Percentiles rank a stretch among this genome's conserved stretches.
These are phyloP conservation scores for Cephus sareptanus DNA, from an alignment of 2,888 invertebrate species.

Conservation along the genomic window DNA sequence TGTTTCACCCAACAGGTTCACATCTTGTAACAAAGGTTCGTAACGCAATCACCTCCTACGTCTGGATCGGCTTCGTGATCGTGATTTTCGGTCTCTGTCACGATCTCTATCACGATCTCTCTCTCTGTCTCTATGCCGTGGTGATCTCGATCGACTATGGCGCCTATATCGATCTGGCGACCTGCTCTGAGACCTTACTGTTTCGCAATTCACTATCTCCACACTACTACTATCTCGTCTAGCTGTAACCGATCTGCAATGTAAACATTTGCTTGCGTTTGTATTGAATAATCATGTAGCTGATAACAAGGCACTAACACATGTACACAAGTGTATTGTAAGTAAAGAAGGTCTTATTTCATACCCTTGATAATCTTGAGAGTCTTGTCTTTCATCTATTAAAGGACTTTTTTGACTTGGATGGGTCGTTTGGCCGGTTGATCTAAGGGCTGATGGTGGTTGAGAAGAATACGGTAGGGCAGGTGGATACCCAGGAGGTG, in stretches of 20 bases:
- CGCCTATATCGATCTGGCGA: slow-evolving; percentile 62
- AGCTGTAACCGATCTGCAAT: slow-evolving; percentile 30
- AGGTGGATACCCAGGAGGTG: slow-evolving; percentile 70
- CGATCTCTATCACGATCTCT: slow-evolving; percentile 54
- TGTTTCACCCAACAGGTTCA: neutral
- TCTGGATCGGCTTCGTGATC: slow-evolving; percentile 63
- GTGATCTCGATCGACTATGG: slow-evolving; percentile 62
- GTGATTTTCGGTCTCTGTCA: slow-evolving; percentile 63
- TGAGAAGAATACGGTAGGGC: slow-evolving; percentile 58
- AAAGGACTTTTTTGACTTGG: slow-evolving; percentile 58
- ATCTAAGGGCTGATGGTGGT: slow-evolving; percentile 52
- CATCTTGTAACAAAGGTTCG: slow-evolving; percentile 8
- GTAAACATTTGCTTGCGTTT: neutral
- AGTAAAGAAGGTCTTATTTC: neutral
- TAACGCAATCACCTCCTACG: slow-evolving; percentile 61
- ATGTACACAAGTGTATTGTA: neutral
- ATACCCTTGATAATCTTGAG: slow-evolving; percentile 50
- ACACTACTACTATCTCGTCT: slow-evolving; percentile 62
- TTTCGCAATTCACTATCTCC: slow-evolving; percentile 62
- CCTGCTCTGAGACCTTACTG: slow-evolving; percentile 59
- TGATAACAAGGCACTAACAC: neutral
- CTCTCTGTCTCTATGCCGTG: slow-evolving; percentile 55
- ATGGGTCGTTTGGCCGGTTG: slow-evolving; percentile 46
- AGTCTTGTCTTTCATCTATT: slow-evolving; percentile 57
- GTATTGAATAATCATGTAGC: neutral